A percentile compares a stretch with the other conserved stretches of the same genome.
phyloP scores from a whole-genome alignment of 2,113 vertebrate species.

The Trachemys scripta region DNA sequence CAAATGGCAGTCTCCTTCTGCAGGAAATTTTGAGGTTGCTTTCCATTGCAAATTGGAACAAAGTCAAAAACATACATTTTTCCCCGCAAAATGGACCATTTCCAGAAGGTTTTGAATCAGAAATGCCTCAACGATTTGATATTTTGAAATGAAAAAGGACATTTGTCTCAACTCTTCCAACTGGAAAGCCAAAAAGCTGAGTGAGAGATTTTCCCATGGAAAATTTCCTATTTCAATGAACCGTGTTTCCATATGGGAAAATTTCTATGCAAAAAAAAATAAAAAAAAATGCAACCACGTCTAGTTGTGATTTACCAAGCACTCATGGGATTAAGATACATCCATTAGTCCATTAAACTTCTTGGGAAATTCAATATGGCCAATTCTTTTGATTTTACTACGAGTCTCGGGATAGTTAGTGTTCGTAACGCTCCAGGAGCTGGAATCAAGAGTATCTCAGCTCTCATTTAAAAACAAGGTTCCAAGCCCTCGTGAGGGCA shows the following conservation, averaged over 20 bases:
- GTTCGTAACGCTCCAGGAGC: constrained; percentile 3
- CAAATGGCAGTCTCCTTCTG: neutral
- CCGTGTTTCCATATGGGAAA: neutral
- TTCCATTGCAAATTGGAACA: neutral
- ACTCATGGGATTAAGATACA: neutral
- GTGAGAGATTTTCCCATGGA: neutral
- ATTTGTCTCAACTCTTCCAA: neutral
- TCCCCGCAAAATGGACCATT: neutral
- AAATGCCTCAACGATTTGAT: neutral
- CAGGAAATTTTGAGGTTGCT: neutral
- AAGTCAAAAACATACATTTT: neutral
- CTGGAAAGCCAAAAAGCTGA: neutral
- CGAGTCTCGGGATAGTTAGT: neutral
- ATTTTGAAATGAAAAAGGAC: neutral
- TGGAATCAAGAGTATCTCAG: neutral
- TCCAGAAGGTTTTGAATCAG: neutral
- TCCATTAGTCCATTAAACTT: constrained; percentile 40
- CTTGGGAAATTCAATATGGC: neutral
- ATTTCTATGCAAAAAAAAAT: neutral
- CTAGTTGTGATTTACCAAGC: neutral
- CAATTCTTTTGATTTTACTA: neutral
- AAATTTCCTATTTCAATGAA: neutral
- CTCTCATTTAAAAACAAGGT: neutral
- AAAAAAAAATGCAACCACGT: neutral
- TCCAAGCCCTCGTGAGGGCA: neutral